Conservation (phyloP, 37 sponge, comb jelly and placozoan species). For the Hexactinellida sp. region DNA sequence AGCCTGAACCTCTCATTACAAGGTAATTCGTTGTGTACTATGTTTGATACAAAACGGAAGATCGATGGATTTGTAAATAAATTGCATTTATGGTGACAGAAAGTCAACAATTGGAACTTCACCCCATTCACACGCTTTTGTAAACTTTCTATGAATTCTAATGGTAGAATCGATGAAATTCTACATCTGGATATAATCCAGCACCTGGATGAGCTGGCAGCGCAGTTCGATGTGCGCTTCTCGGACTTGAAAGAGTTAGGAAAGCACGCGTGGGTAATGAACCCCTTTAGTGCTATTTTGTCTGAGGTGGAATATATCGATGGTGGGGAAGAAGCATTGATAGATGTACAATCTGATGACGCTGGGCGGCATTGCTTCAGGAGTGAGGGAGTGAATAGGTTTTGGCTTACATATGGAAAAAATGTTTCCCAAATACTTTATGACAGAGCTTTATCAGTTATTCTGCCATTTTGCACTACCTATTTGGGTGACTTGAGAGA, state of each 20-base stretch:
- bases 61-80: neutral
- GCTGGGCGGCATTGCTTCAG: neutral
- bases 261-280: neutral
- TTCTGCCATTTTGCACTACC: neutral
- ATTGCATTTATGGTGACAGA: neutral
- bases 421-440: neutral
- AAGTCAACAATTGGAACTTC: neutral
- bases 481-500: neutral
- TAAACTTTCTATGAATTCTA: neutral
- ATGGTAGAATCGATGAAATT: neutral
- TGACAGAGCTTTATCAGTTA: neutral
- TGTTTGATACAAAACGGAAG: neutral
- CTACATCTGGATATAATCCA: neutral
- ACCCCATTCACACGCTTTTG: neutral
- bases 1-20: neutral
- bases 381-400: neutral
- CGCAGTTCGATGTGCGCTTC: neutral
- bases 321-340: neutral
- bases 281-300: neutral
- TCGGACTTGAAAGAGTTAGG: neutral
- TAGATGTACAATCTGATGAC: neutral
- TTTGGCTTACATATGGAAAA: neutral
- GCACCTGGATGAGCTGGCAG: neutral
- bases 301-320: neutral
- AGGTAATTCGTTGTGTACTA: neutral